Conservation (phyloP, 1,140 invertebrate genomes). For the Trinorchestia longiramus region DNA sequence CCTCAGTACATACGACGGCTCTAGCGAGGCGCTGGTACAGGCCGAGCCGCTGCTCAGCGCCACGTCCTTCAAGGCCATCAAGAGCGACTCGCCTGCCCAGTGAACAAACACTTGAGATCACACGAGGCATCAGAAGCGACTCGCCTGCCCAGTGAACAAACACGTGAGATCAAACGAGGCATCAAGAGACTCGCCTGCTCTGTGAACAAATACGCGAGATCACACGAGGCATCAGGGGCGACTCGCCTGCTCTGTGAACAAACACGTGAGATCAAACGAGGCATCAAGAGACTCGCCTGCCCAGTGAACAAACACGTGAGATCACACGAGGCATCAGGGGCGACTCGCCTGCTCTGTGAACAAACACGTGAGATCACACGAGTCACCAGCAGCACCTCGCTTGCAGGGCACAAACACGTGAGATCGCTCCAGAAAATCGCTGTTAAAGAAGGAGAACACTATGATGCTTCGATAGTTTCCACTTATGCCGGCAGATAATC, state of each 20-base stretch:
- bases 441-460: too few species aligned
- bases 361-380: too few species aligned
- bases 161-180: too few species aligned
- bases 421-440: too few species aligned
- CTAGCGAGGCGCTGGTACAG: conserved; percentile 97
- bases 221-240: neutral
- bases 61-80: conserved; percentile 96
- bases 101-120: neutral
- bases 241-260: too few species aligned
- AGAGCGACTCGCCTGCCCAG: conserved; percentile 81
- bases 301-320: conserved; percentile 25
- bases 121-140: neutral
- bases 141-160: too few species aligned
- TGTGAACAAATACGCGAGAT: neutral
- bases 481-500: too few species aligned
- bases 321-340: neutral
- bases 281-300: conserved; percentile 78
- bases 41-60: conserved; percentile 92
- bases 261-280: too few species aligned
- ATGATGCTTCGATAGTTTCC: too few species aligned
- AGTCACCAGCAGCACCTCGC: too few species aligned
- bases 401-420: too few species aligned
- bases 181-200: conserved; percentile 78
- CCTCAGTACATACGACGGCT: conserved; percentile 97
- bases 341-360: too few species aligned